Evolutionary conservation across 1,140 invertebrate genomes (phyloP), one percentile per base, ranked within the genome.

Genomic region (Atta texana): DNA sequence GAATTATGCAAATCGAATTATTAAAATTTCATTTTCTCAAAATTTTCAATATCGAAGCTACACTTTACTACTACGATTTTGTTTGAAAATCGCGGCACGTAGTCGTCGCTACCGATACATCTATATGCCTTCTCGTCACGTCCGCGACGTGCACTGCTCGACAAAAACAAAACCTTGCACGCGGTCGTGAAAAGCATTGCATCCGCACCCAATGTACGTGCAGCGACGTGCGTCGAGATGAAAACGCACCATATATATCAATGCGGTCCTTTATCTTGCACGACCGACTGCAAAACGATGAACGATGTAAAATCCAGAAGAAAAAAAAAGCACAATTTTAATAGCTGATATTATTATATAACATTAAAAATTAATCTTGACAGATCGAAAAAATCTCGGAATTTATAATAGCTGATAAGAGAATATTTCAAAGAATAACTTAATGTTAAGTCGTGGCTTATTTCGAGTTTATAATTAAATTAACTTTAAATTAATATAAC

Each of bases 221-320:
- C 87, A 82, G 57, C 71, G 76, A 57, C 72, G 75, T 71, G 84
- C 86, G 71, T 71, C 75, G 63, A 75, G 14, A n/a, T 57, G 31
- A 71, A 86, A 88, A 88, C 82, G 82, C 78, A 81, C 14, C 34
- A 82, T 72, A 34, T 57, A 61, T 53, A 61, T 64, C 57, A 71
- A 3, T 14, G 64, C 55, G 34, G 12, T 59, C 34, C 44, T 81
- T 81, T 81, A 28, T 8, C 14, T 39, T 16, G 44, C 76, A 21
- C 21, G 39, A 28, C 59, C 6, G 21, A 7, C 7, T 80, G 14
- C 49, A 53, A 68, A 53, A 68, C 7, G 53, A 44, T 39, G 10
- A 77, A 63, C 21, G 44, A 55, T 28, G n/a, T 14, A 8, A 69
- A 16, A 28, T n/a, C 14, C 39, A 64, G 71, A 44, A 57, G 39